phyloP scores from a whole-genome alignment of 2,888 invertebrate species.

The Phengaris alcon region DNA sequence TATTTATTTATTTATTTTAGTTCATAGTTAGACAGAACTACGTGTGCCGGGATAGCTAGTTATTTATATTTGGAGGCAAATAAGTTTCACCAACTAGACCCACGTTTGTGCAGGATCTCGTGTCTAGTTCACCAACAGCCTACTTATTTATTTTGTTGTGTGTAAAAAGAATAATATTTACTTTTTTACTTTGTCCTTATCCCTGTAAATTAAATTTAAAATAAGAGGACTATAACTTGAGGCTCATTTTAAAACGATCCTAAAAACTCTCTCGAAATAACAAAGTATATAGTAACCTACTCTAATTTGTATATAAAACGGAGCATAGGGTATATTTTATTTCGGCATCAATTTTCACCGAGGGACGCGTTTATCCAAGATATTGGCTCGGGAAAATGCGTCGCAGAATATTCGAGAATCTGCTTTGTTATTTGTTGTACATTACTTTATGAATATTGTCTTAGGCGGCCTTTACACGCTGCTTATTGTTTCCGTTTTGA shows the following conservation, averaged over 20 bases:
- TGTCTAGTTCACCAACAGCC: too few relatives aligned
- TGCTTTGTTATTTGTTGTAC: constrained; percentile 18
- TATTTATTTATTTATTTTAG: too few relatives aligned
- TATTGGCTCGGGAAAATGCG: constrained; percentile 15
- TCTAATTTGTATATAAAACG: constrained; percentile 20
- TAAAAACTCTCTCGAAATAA: background rate
- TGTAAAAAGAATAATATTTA: too few relatives aligned
- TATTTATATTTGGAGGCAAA: too few relatives aligned
- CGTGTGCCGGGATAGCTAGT: too few relatives aligned
- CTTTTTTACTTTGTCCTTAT: too few relatives aligned
- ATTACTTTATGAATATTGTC: constrained; percentile 2
- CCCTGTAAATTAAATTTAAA: too few relatives aligned
- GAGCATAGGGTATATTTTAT: constrained; percentile 18
- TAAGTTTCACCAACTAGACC: too few relatives aligned
- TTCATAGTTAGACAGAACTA: too few relatives aligned
- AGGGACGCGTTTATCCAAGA: constrained; percentile 17
- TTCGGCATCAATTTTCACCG: constrained; percentile 16
- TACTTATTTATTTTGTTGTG: too few relatives aligned
- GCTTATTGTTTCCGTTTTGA: background rate
- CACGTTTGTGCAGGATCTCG: too few relatives aligned
- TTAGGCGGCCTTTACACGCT: background rate
- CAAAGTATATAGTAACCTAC: background rate
- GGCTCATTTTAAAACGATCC: background rate
- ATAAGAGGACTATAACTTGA: background rate
- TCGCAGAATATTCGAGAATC: constrained; percentile 2